Evolutionary conservation across 2,888 invertebrate genomes (phyloP).

Genomic region (Crematogaster levior): DNA sequence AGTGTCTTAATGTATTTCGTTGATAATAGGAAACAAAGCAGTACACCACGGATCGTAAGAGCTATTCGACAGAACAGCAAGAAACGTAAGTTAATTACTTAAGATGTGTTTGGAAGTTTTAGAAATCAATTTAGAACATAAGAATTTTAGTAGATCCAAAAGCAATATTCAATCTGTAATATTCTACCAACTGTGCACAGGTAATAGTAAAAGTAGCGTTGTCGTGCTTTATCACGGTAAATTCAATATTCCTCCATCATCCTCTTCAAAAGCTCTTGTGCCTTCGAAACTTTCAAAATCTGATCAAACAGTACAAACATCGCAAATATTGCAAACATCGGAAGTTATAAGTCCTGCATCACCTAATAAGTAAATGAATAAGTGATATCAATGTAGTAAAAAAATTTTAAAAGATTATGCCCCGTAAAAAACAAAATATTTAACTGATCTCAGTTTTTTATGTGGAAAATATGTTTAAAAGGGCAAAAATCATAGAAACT

Average conservation of each 20-base stretch:
- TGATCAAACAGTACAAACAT: constrained; percentile 67
- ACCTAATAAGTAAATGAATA: constrained; percentile 35
- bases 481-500: constrained; percentile 55
- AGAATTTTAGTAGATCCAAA: constrained; percentile 63
- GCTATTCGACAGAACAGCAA: constrained; percentile 76
- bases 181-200: constrained; percentile 56
- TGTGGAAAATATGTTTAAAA: constrained; percentile 35
- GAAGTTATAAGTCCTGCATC: constrained; percentile 4
- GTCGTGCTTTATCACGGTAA: constrained; percentile 79
- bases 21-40: constrained; percentile 66
- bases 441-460: not conserved
- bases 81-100: constrained; percentile 68
- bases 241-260: constrained; percentile 55
- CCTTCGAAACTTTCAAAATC: constrained; percentile 69
- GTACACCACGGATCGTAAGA: constrained; percentile 77
- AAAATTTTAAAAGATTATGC: not conserved
- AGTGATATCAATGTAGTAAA: not conserved
- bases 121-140: constrained; percentile 20
- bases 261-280: constrained; percentile 62
- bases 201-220: constrained; percentile 80
- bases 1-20: constrained; percentile 60
- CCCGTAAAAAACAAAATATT: not conserved
- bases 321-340: constrained; percentile 30
- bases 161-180: constrained; percentile 64
- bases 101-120: not conserved